These are phyloP conservation scores for Acrossocheilus wenchowensis DNA, from an alignment of 2,797 vertebrate species.

Conservation along the genomic window DNA sequence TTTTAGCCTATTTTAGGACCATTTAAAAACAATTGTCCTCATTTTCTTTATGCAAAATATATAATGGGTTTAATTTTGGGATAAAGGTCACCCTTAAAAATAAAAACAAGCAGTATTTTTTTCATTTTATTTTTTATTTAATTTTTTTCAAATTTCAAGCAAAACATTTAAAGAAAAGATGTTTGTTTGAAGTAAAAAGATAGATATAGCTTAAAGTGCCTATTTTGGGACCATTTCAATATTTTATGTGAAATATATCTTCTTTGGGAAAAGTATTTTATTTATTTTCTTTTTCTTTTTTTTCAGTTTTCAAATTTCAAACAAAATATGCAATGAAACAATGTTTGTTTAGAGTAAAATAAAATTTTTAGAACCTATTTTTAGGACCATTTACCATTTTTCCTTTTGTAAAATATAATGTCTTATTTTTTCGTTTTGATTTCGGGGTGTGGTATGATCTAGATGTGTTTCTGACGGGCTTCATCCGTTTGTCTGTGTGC, in stretches of 20 bases:
- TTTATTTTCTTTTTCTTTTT: too few species aligned
- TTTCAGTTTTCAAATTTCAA: too few species aligned
- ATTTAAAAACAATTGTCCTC: background rate
- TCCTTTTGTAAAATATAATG: background rate
- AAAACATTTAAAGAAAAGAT: too few species aligned
- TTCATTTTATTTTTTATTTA: too few species aligned
- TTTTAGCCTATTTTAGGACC: too few species aligned
- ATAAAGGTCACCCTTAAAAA: too few species aligned
- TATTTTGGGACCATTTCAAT: too few species aligned
- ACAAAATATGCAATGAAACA: too few species aligned
- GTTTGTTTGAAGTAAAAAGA: too few species aligned
- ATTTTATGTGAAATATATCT: background rate
- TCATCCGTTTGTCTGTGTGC: background rate
- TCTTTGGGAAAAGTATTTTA: background rate
- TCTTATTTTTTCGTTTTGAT: background rate
- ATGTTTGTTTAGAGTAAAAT: background rate
- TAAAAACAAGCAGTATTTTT: background rate
- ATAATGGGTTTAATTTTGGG: background rate
- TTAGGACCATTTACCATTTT: background rate
- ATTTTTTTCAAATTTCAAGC: too few species aligned
- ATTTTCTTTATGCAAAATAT: background rate
- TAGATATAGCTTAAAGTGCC: too few species aligned
- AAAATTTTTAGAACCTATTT: background rate
- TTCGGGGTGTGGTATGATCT: too few species aligned
- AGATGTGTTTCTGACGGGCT: background rate